phyloP scores from a whole-genome alignment of 2,113 vertebrate genomes.

The Pardalotus punctatus region DNA sequence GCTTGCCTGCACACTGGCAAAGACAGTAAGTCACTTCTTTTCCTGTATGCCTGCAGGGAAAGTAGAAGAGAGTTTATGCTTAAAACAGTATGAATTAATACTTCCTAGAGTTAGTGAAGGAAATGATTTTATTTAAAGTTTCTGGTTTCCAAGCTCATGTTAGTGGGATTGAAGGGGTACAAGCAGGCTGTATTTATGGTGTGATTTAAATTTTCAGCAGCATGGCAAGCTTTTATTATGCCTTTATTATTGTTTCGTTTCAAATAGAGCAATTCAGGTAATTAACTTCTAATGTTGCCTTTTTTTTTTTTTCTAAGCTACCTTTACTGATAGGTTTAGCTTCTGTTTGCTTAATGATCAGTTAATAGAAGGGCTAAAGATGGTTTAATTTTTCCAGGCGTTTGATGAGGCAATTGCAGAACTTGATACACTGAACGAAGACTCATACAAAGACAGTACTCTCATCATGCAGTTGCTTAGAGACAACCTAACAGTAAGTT shows the following conservation, averaged over 20 bases:
- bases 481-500: conserved; percentile 99
- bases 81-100: neutral
- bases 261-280: neutral
- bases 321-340: neutral
- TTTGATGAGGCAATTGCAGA: conserved; percentile 95
- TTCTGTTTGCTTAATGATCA: neutral
- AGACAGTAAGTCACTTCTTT: conserved; percentile 76
- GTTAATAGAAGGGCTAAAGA: neutral
- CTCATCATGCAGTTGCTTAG: conserved; percentile 99
- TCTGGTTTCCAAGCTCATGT: neutral
- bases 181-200: neutral
- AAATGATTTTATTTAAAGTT: neutral
- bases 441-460: conserved; percentile 99
- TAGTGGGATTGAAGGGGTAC: neutral
- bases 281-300: neutral
- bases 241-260: neutral
- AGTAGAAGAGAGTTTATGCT: neutral
- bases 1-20: conserved; percentile 91
- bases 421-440: conserved; percentile 93
- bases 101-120: neutral
- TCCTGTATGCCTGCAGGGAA: neutral
- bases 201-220: neutral
- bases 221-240: neutral
- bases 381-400: conserved; percentile 76
- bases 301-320: neutral